Base-by-base conservation (phyloP, 1,140 invertebrate species). In the Melipona quadrifasciata region DNA sequence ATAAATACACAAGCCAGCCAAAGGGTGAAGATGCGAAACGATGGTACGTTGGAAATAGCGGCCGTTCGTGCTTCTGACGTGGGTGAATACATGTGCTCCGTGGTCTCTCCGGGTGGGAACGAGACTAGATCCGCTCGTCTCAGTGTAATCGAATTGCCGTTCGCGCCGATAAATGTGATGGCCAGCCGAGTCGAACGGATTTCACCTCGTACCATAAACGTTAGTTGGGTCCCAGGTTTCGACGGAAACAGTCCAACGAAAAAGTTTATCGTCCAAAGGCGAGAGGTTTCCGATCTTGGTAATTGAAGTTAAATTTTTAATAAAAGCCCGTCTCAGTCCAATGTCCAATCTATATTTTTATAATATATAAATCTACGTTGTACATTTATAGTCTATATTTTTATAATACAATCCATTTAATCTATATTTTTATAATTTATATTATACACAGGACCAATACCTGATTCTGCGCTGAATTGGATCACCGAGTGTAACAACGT, bases 201-300 rank as follows among this genome's bases (percentile, higher is more conserved):
- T 92, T 96, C 86, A 89, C 95, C 47, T 90, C 95, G 71, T 31
- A 93, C 96, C 21, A 98, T 99, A 58, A 99, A 99, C 93, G 96
- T 99, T 1, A 97, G 97, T 21, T 99, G 99, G 99, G 97, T 97
- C 16, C 97, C 98, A 0, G 98, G 98, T 19, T 99, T 99, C 94
- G 98, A 99, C 95, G 99, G 99, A 65, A 99, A 99, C 93, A 99
- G 98, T 93, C 98, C 98, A 3, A 98, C 99, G 72, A 96, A 97
- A 81, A 98, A 99, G 92, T 99, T 97, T 93, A 98, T 99, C 85
- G 96, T 99, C 47, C 98, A 99, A 93, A 97, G 97, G 93, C 96
- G 98, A 87, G 97, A 98, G 91, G 97, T 99, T 51, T 97, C 97
- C 21, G 97, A 98, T 94, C 95, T 97, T 82, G 97, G 97, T 97